These are phyloP conservation scores for Teleiodes luculella DNA, from an alignment of 2,888 invertebrate genomes.

Conservation along the genomic window DNA sequence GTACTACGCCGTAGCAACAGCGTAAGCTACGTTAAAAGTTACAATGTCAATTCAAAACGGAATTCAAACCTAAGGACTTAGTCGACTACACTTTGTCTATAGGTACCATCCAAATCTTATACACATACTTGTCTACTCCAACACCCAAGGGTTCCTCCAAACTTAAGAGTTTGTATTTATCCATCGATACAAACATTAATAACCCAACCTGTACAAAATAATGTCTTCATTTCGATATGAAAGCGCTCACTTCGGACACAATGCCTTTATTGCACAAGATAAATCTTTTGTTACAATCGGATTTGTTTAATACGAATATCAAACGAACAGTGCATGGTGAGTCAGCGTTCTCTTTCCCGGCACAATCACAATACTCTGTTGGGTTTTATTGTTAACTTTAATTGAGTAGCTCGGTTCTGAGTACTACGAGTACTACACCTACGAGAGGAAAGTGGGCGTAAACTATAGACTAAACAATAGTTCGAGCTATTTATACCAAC, in stretches of 20 bases:
- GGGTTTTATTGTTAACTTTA: slow-evolving; percentile 36
- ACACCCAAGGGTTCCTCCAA: too few relatives aligned
- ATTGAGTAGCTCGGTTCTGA: slow-evolving; percentile 37
- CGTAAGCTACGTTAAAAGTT: too few relatives aligned
- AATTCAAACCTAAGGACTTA: too few relatives aligned
- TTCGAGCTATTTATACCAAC: too few relatives aligned
- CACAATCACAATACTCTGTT: slow-evolving; percentile 22
- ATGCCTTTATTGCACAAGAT: slow-evolving; percentile 58
- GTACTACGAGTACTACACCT: slow-evolving; percentile 17
- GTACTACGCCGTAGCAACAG: too few relatives aligned
- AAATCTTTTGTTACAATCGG: slow-evolving; percentile 53
- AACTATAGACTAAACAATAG: too few relatives aligned
- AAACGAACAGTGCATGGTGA: slow-evolving; percentile 43
- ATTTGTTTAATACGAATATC: slow-evolving; percentile 57
- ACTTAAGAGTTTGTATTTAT: not conserved
- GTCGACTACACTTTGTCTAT: too few relatives aligned
- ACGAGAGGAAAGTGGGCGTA: slow-evolving; percentile 26
- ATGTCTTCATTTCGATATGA: slow-evolving; percentile 49
- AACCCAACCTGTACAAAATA: slow-evolving; percentile 34
- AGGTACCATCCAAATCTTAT: too few relatives aligned
- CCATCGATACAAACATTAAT: slow-evolving; percentile 27
- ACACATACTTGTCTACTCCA: too few relatives aligned
- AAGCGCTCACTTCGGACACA: slow-evolving; percentile 40
- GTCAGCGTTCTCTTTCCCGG: slow-evolving; percentile 41
- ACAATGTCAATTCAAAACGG: too few relatives aligned